Base-by-base conservation (phyloP, 2,797 vertebrate genomes). In the Jordanella pulchra region DNA sequence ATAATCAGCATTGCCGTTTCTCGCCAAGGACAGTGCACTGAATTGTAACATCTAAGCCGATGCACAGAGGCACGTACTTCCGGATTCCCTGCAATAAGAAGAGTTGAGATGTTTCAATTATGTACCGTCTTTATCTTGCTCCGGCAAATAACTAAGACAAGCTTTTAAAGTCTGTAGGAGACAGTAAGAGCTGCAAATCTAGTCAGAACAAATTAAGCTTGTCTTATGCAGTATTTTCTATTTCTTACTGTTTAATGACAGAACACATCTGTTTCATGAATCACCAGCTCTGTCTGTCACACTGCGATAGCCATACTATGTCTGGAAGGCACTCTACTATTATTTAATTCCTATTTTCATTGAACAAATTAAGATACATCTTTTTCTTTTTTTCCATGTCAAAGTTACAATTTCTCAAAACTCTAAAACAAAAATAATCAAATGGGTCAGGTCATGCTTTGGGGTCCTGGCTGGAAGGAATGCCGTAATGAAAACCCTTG, bases 1-100 rank as follows among this genome's bases (percentile, higher is more conserved):
- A 78, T 80, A 91, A 92, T 87, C 79, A 89, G 76, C 17, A 45
- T 66, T 2, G 42, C 74, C 78, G 86, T 79, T 53, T 76, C 64
- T 77, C 71, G 67, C 78, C 86, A 89, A 89, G 83, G 84, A 87
- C 70, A 28, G 68, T 25, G 7, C 23, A 32, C 64, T 82, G 32
- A 77, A 42, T 73, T 80, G 71, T 58, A 84, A 83, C 68, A 82
- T 63, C 61, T 63, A 67, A 39, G 68, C 61, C 73, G 4, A 42
- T 72, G 71, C 78, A 58, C 58, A 70, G 56, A 65, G 67, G 69
- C 63, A 71, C 30, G 76, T 54, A 69, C 10, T 14, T 55, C 51
- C 61, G 0, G 32, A 72, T 65, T 75, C 67, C 71, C 72, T 72
- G 50, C 54, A 48, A 64, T 47, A 63, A 80, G 0, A 0, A 50